Base-by-base conservation (phyloP, 1,140 invertebrate genomes). In the Saccostrea glomerata region DNA sequence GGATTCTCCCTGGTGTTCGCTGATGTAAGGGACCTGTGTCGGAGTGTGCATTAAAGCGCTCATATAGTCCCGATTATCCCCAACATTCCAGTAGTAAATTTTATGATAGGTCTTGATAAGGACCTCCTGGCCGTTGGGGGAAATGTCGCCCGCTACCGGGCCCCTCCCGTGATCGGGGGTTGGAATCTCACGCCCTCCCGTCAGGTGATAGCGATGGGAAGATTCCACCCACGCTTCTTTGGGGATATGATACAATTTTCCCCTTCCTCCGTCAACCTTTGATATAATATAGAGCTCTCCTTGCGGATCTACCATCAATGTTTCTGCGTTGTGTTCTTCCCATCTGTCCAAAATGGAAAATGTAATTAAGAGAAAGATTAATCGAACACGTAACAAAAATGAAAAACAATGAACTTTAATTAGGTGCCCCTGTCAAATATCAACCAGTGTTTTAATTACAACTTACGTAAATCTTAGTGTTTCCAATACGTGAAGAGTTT, bases 81-180 rank as follows among this genome's bases (percentile, higher is more conserved):
- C 86, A n/a, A 63, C 55, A 23, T 56, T 58, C 77, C 70, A 90
- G 90, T 89, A 92, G 36, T 55, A 86, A 15, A 91, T 25, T 56
- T 85, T 56, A 15, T 88, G 63, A 56, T 89, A 87, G 5, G 63
- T 83, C 84, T 90, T 91, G 40, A 92, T 55, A 11, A 92, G 86
- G 7, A 92, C 82, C 66, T 90, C 88, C 7, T 47, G 84, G 15
- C 92, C 92, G 86, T 91, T 84, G 0, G 87, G 90, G 4, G 91
- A 91, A 58, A 92, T 91, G 86, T 92, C 92, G 0, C 89, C 91
- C 0, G 85, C 92, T 83, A 87, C 83, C n/a, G 92, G 92, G 77
- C 90, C 90, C 30, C 88, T 58, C 40, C 87, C 54, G 17, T 25
- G 47, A 15, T 89, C 84, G 17, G 84, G 55, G 55, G 88, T 55